Base-by-base conservation (phyloP, 2,113 vertebrate genomes). In the Galemys pyrenaicus region DNA sequence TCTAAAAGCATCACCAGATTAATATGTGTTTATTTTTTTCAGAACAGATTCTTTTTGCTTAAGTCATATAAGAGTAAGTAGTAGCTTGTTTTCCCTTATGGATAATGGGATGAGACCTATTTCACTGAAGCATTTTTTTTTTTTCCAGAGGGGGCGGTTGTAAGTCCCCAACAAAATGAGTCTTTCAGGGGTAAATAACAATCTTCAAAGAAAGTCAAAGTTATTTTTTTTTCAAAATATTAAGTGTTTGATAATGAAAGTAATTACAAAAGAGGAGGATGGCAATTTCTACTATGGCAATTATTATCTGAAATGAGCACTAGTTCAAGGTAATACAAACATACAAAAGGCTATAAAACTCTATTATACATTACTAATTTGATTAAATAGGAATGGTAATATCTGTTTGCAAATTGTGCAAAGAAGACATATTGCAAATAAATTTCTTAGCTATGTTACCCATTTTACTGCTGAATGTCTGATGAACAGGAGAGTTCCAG, bases 241-340 rank as follows among this genome's bases (percentile, higher is more conserved):
- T n/a, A 58, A 8, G 49, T 77, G 64, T 67, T 64, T 91, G 70
- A 91, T 74, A 79, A 24, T 62, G 39, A 87, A 78, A 81, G 90
- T 67, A 65, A 67, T 71, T 91, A 6, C 75, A 89, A 92, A 94
- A 80, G 35, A 62, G 60, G 11, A 51, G 2, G 24, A 6, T 65
- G 26, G 15, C 15, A 58, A n/a, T 58, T 75, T 82, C 74, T 95
- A 71, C 77, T 62, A 86, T 5, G 17, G 10, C 5, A 71, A 83
- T 80, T 79, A 46, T 56, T 85, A 5, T 75, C 78, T 94, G 51
- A 94, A 73, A 77, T 81, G 41, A 84, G 60, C 41, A 12, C 41
- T 24, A 89, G 16, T 87, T 68, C 91, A 85, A 97, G 83, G 58
- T 89, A 65, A 56, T 15, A 51, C 5, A 15, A 89, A 41, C 26